Evolutionary conservation across 2,888 invertebrate species (phyloP).

Genomic region (Argynnis bischoffii): DNA sequence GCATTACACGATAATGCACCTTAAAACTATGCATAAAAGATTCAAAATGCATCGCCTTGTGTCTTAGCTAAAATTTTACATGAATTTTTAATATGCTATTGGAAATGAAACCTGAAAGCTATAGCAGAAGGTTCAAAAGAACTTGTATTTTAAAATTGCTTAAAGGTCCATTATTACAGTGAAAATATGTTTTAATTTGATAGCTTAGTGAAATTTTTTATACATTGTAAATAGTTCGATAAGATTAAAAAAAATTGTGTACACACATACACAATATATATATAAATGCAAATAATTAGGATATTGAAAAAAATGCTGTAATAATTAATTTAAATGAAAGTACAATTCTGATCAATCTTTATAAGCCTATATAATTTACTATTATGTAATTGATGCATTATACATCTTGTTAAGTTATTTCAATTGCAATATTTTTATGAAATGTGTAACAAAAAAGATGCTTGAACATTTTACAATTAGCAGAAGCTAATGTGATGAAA

Average conservation of each 20-base stretch:
- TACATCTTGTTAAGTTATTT: no score
- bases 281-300: no score
- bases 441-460: no score
- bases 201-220: conserved; percentile 7
- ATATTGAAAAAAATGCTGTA: no score
- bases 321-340: no score
- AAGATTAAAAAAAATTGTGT: no score
- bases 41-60: conserved; percentile 4
- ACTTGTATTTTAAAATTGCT: neutral
- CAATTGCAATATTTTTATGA: no score
- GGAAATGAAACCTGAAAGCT: conserved; percentile 47
- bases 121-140: conserved; percentile 43
- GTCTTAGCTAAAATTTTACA: conserved; percentile 29
- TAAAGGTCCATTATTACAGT: conserved; percentile 23
- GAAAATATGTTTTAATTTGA: conserved; percentile 33
- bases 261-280: no score
- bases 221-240: neutral
- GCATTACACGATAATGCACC: conserved; percentile 40
- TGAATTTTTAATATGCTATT: conserved; percentile 31
- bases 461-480: no score
- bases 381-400: no score
- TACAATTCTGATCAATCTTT: no score
- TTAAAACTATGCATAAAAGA: conserved; percentile 16
- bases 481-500: neutral
- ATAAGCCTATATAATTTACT: no score